phyloP scores from a whole-genome alignment of 2,113 vertebrate species.

The Nycticebus coucang region DNA sequence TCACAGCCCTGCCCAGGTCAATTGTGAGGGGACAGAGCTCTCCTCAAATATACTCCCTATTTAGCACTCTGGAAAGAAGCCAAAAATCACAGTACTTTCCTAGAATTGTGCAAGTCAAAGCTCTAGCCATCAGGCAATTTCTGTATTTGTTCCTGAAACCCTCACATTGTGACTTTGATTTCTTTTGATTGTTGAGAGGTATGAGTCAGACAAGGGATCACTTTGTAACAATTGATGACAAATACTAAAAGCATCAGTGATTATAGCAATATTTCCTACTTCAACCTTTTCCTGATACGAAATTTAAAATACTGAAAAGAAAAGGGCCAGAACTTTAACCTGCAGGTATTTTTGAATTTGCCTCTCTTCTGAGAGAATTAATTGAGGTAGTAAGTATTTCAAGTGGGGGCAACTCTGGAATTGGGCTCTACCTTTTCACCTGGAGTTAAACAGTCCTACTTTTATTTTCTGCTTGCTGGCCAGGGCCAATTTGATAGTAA shows the following conservation, averaged over 20 bases:
- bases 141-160: conserved; percentile 49
- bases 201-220: neutral
- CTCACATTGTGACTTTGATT: conserved; percentile 34
- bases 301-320: conserved; percentile 49
- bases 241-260: neutral
- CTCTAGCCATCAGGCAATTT: neutral
- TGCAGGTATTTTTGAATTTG: conserved; percentile 47
- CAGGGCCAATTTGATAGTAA: conserved; percentile 49
- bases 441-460: neutral
- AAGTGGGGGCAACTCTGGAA: neutral
- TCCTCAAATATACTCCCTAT: neutral
- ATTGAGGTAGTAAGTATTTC: conserved; percentile 15
- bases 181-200: conserved; percentile 45
- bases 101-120: conserved; percentile 16
- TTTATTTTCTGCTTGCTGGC: neutral
- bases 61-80: conserved; percentile 49
- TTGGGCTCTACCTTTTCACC: neutral
- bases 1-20: conserved; percentile 25
- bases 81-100: conserved; percentile 14
- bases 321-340: neutral
- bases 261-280: conserved; percentile 29
- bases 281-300: conserved; percentile 20
- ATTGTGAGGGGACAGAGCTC: neutral
- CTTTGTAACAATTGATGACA: neutral
- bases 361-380: conserved; percentile 47